A percentile compares a stretch with the other conserved stretches of the same genome.
Evolutionary conservation across 2,113 vertebrate species (phyloP).

Genomic region (Peromyscus maniculatus): DNA sequence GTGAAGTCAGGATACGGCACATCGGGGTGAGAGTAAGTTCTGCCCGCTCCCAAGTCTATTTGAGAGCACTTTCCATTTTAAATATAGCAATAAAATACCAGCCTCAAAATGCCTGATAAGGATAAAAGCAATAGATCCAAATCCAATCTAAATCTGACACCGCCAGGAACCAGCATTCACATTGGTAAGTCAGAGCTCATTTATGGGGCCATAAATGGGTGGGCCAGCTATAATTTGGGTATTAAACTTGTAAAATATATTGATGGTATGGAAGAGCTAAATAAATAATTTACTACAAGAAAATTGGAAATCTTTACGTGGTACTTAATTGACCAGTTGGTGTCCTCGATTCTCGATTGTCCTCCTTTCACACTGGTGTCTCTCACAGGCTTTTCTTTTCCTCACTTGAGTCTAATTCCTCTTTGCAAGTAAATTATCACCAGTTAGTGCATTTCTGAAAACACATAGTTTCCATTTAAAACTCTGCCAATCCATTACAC

Average conservation of each 20-base stretch:
- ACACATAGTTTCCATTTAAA: conserved; percentile 78
- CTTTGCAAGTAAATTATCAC: conserved; percentile 74
- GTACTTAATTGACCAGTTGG: conserved; percentile 88
- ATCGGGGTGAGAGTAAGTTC: conserved; percentile 85
- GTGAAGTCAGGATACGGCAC: conserved; percentile 87
- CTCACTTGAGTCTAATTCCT: conserved; percentile 82
- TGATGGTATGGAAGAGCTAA: conserved; percentile 88
- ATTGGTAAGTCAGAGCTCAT: conserved; percentile 89
- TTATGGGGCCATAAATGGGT: conserved; percentile 91
- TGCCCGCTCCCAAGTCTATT: conserved; percentile 87
- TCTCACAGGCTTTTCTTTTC: conserved; percentile 73
- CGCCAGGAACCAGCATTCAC: conserved; percentile 89
- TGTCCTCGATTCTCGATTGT: conserved; percentile 80
- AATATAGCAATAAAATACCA: conserved; percentile 91
- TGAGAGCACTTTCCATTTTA: conserved; percentile 92
- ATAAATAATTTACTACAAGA: conserved; percentile 92
- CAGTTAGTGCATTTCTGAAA: conserved; percentile 77
- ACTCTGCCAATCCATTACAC: conserved; percentile 78
- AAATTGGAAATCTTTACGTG: conserved; percentile 92
- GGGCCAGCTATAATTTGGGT: conserved; percentile 90
- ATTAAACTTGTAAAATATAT: conserved; percentile 92
- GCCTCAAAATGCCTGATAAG: conserved; percentile 89
- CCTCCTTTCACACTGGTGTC: conserved; percentile 79
- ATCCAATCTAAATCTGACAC: conserved; percentile 93
- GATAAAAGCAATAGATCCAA: conserved; percentile 92